Evolutionary conservation across 2,888 invertebrate genomes (phyloP), one percentile per base, ranked within the genome.

Genomic region (Tenodera sinensis): DNA sequence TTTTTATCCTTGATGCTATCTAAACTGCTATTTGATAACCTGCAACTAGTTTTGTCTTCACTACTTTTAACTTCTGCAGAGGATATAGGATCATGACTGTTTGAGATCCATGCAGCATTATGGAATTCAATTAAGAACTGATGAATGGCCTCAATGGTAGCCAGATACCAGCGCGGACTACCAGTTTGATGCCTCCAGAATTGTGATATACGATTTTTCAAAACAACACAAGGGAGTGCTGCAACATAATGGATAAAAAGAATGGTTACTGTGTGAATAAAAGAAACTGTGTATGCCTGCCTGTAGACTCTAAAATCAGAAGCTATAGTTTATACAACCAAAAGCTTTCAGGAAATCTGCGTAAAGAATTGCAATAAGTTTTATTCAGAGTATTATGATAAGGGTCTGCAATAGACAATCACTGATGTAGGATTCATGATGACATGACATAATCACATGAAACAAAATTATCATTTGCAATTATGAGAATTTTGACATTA

Each of bases 111-210:
- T n/a, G 96, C 96, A 93, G 95, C 95, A 30, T 95, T 93, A 92
- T 98, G 97, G 85, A 97, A 93, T 93, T 98, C 98, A 25, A 97
- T 92, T 91, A 97, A 92, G 91, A 98, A 96, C 92, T 99, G 98
- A 94, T 99, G 99, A 86, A 99, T 95, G 2, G 99, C 98, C 94
- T 99, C 99, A 88, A 99, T 95, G 3, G 99, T 99, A 42, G 99
- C 97, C 89, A 99, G 94, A 93, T 98, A 98, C 95, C 98, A 98
- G 28, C 97, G 94, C 0, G 98, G 98, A 92, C 98, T 98, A 15
- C 97, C 97, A 91, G 96, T 96, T 92, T 99, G 98, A 92, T 98
- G 97, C 28, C 99, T 95, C 99, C 99, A 99, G 94, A 99, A 99
- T 92, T 98, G 97, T 8, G 98, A 98, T 91, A 97, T 95, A 91